Evolutionary conservation across 1,140 invertebrate genomes (phyloP), one percentile per base, ranked within the genome.

Genomic region (Pseudomyrmex pallidus): DNA sequence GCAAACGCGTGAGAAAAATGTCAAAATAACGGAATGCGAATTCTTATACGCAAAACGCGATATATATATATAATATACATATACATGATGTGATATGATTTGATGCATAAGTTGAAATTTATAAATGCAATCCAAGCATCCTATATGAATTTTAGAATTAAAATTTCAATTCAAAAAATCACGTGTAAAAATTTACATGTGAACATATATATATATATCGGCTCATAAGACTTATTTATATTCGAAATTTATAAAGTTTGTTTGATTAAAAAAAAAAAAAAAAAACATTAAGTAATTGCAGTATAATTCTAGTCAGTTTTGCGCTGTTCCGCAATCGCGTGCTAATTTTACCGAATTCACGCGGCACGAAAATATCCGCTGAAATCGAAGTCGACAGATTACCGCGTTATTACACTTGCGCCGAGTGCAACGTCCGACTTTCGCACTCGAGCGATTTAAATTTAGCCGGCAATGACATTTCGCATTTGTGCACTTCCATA

Each of bases 401-500:
- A 77, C 56, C 67, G 66, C 56, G 76, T 70, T 80, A 76, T 76
- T 80, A 54, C 66, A 70, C 44, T 80, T 59, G 56, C 54, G 54
- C n/a, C 54, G 76, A 8, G 76, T 80, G 66, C 76, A 80, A 80
- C 15, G 76, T 72, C 76, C 76, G 76, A 70, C 76, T 80, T 70
- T 72, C 76, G 76, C 22, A 25, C 25, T 54, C 66, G 35, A 50
- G 59, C 59, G 22, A 72, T 80, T 80, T 72, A 70, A 80, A 72
- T 80, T 80, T 72, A 80, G 54, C 54, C 66, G 66, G 12, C 54
- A 80, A 80, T 80, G 66, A 80, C 76, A 80, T 80, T 70, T 48
- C 54, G 22, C 76, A 35, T 80, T 70, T 61, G 12, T 22, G 3
- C 44, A 3, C 25, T 80, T 80, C 61, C 12, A 54, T 72, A 48